A percentile compares a stretch with the other conserved stretches of the same genome.
Conservation (phyloP, 2,113 vertebrate genomes). For the Synodontis membranacea region DNA sequence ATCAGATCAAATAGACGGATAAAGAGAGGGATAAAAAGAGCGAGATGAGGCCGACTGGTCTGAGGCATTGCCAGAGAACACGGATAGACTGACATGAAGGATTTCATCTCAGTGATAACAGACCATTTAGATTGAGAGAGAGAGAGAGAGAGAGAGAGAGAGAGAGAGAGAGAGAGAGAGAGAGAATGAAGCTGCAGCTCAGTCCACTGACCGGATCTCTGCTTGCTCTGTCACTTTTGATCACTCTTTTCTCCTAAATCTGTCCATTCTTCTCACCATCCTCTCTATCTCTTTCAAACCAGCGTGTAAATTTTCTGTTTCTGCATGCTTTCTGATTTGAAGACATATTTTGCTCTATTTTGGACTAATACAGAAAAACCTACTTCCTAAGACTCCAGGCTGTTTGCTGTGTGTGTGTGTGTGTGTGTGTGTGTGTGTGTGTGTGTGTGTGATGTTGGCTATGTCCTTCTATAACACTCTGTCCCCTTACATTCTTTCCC, state of each 20-base stretch:
- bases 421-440: neutral
- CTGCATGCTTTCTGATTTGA: neutral
- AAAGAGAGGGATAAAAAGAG: conserved; percentile 24
- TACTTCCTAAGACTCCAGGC: neutral
- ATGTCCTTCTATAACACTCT: neutral
- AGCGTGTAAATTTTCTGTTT: neutral
- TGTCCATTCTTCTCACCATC: too few relatives aligned
- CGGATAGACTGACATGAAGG: conserved; percentile 7
- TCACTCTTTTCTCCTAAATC: too few relatives aligned
- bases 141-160: conserved; percentile 17
- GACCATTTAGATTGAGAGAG: conserved; percentile 73
- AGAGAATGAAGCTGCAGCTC: conserved; percentile 39
- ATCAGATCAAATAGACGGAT: conserved; percentile 22
- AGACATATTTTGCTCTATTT: neutral
- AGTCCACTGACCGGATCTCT: neutral
- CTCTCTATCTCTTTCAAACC: neutral
- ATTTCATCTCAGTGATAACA: neutral
- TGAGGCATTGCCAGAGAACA: conserved; percentile 21
- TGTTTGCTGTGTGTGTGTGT: conserved; percentile 12
- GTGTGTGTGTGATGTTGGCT: neutral
- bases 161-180: conserved; percentile 19
- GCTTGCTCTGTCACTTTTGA: neutral
- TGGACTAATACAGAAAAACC: neutral
- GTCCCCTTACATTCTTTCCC: conserved; percentile 26
- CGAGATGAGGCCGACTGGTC: neutral